Evolutionary conservation across 2,113 vertebrate genomes (phyloP).

Genomic region (Uria lomvia): DNA sequence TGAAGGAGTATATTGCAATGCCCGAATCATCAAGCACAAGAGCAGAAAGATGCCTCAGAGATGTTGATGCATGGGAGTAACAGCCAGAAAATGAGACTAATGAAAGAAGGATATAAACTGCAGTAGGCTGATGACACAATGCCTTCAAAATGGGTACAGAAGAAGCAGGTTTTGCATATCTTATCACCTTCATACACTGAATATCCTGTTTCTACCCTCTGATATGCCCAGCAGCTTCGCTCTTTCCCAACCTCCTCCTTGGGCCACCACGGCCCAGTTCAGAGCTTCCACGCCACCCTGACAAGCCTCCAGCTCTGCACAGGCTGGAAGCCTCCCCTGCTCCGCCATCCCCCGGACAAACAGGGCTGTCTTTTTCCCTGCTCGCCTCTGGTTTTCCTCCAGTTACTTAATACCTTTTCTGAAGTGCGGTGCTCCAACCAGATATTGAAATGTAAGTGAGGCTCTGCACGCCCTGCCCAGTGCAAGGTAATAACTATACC

Average conservation of each 20-base stretch:
- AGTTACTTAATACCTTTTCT: not conserved
- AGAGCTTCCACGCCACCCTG: not conserved
- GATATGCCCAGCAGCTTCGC: not conserved
- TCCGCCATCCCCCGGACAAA: not conserved
- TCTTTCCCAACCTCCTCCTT: not conserved
- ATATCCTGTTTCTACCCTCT: not conserved
- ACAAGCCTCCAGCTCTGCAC: not conserved
- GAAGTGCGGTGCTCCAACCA: not conserved
- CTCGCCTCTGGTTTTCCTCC: not conserved
- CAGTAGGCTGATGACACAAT: not conserved
- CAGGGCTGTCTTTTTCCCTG: not conserved
- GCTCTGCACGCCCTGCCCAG: not conserved
- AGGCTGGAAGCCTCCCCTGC: not conserved
- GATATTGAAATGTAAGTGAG: not conserved
- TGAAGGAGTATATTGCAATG: not conserved
- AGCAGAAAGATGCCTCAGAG: not conserved
- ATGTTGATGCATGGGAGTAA: accelerated
- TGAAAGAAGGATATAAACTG: not conserved
- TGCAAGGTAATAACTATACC: not conserved
- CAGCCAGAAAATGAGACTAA: not conserved
- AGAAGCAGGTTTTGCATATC: not conserved
- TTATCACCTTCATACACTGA: not conserved
- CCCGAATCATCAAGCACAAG: not conserved
- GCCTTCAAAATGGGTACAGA: not conserved
- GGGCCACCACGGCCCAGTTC: too few relatives aligned